Evolutionary conservation across 2,113 vertebrate genomes (phyloP).

Genomic region (Centropus bengalensis): DNA sequence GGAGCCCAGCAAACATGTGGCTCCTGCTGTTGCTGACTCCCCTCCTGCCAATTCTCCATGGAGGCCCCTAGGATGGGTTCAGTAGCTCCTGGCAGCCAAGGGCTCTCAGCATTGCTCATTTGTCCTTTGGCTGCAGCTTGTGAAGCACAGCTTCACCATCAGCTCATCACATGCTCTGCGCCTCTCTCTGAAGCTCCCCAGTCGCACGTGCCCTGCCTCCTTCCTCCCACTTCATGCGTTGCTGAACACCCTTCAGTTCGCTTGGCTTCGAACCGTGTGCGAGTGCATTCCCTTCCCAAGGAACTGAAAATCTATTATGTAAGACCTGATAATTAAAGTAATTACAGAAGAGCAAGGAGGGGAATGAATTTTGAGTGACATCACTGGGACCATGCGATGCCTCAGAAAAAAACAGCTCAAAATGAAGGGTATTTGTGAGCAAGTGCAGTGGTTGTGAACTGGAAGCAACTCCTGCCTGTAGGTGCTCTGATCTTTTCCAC

Average conservation of each 20-base stretch:
- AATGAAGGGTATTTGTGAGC: neutral
- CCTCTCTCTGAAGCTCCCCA: neutral
- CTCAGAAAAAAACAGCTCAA: neutral
- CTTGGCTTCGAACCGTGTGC: neutral
- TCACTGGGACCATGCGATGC: neutral
- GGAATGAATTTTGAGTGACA: neutral
- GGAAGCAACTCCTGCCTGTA: conserved; percentile 11
- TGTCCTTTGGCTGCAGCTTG: conserved; percentile 50
- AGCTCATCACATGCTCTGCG: conserved; percentile 42
- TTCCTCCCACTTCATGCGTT: conserved; percentile 40
- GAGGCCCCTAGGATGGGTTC: conserved; percentile 9
- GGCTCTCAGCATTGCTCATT: conserved; percentile 22
- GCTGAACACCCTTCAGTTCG: neutral
- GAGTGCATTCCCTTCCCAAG: neutral
- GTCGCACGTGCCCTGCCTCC: conserved; percentile 29
- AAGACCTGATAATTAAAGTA: conserved; percentile 25
- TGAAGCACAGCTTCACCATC: neutral
- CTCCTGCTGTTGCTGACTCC: conserved; percentile 56
- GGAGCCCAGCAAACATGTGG: conserved; percentile 43
- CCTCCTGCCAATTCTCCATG: conserved; percentile 28
- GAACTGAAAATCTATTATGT: neutral
- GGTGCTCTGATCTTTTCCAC: conserved; percentile 47
- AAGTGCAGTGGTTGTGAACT: neutral
- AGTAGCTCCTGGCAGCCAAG: conserved; percentile 38
- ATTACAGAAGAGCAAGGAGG: conserved; percentile 23